These are phyloP conservation scores for Condylura cristata DNA, from an alignment of 2,113 vertebrate genomes.

Conservation along the genomic window DNA sequence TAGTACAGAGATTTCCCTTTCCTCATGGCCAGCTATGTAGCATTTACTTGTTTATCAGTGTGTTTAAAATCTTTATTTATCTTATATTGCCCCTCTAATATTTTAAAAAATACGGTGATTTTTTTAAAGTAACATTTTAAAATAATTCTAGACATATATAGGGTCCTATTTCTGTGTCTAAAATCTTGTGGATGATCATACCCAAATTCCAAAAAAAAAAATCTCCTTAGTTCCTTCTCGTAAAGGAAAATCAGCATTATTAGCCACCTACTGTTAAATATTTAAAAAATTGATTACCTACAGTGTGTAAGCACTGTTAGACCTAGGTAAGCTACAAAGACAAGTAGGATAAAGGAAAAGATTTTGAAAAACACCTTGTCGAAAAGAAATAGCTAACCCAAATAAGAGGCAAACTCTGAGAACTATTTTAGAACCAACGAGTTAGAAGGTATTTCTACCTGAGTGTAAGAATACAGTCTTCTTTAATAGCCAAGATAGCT, in stretches of 20 bases:
- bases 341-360: neutral
- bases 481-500: neutral
- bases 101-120: constrained; percentile 5
- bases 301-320: neutral
- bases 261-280: neutral
- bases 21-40: neutral
- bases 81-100: neutral
- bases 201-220: neutral
- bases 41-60: neutral
- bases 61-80: neutral
- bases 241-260: neutral
- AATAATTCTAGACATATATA: neutral
- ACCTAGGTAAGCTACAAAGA: neutral
- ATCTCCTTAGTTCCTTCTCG: neutral
- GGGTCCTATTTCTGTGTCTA: neutral
- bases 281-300: neutral
- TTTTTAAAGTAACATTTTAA: neutral
- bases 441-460: neutral
- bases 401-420: neutral
- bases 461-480: neutral
- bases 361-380: neutral
- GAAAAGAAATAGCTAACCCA: neutral
- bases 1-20: neutral
- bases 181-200: neutral
- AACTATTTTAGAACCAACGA: neutral